Evolutionary conservation across 2,113 vertebrate genomes (phyloP).

Genomic region (Hemibates koningsi): DNA sequence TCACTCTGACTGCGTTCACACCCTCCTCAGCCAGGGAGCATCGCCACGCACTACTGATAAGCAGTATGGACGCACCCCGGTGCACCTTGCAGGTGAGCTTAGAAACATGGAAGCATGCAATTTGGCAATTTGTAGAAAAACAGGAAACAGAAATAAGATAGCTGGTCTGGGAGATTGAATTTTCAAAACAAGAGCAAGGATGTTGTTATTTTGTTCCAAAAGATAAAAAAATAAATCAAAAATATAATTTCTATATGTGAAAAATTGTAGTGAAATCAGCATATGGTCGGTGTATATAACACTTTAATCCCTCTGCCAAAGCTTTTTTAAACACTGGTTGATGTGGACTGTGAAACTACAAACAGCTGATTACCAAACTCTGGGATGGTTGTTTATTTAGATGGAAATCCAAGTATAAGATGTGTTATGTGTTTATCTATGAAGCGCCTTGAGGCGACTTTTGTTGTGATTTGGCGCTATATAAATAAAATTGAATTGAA

Average conservation of each 20-base stretch:
- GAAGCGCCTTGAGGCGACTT: too few species aligned
- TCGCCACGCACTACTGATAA: slow-evolving; percentile 81
- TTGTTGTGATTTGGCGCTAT: too few species aligned
- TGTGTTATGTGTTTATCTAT: neutral
- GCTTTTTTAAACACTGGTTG: neutral
- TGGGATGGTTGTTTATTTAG: neutral
- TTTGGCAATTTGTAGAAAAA: neutral
- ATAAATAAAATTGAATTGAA: too few species aligned
- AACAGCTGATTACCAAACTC: neutral
- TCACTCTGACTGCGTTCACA: slow-evolving; percentile 87
- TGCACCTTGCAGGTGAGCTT: slow-evolving; percentile 85
- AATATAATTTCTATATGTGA: neutral
- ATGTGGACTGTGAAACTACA: neutral
- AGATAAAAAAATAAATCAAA: neutral
- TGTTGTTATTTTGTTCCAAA: neutral
- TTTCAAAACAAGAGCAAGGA: neutral
- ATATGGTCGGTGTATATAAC: neutral
- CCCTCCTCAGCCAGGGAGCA: slow-evolving; percentile 88
- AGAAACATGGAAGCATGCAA: neutral
- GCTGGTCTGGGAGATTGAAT: neutral
- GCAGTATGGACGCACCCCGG: slow-evolving; percentile 78
- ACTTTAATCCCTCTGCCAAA: neutral
- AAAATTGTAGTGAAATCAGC: neutral
- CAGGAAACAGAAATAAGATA: neutral
- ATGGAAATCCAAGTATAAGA: neutral